A percentile compares a stretch with the other conserved stretches of the same genome.
phyloP scores from a whole-genome alignment of 2,797 vertebrate genomes.

The Hydrophis major region DNA sequence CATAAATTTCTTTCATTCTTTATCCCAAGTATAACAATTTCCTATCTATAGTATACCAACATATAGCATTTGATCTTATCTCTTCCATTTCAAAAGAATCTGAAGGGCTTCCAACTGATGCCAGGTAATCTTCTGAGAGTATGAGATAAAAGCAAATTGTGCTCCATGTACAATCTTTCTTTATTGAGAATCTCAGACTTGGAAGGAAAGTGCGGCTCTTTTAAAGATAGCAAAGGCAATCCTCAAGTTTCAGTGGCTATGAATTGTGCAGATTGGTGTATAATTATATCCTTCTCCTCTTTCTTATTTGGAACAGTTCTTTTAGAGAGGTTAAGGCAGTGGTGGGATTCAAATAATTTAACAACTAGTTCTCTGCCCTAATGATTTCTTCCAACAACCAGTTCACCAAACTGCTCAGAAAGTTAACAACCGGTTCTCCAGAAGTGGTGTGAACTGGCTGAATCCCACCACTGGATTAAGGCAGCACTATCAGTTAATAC shows the following conservation, averaged over 20 bases:
- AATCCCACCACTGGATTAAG: too few relatives aligned
- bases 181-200: conserved; percentile 17
- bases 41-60: neutral
- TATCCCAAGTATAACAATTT: neutral
- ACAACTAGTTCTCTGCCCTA: too few relatives aligned
- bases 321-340: conserved; percentile 42
- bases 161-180: conserved; percentile 22
- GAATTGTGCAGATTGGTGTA: fast-evolving
- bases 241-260: conserved; percentile 4
- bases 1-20: neutral
- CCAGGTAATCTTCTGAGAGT: conserved; percentile 48
- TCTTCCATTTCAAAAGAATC: conserved; percentile 85
- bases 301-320: conserved; percentile 47
- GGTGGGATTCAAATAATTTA: conserved; percentile 9
- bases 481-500: conserved; percentile 14
- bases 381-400: too few relatives aligned
- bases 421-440: too few relatives aligned
- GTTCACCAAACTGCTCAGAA: too few relatives aligned
- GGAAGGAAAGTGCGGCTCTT: conserved; percentile 19
- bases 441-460: too few relatives aligned
- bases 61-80: conserved; percentile 57
- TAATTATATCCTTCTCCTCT: fast-evolving
- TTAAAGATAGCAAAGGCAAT: neutral
- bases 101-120: conserved; percentile 39
- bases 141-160: conserved; percentile 18